Percentiles rank a stretch among this genome's conserved stretches.
These are phyloP conservation scores for Helobdella robusta DNA, from an alignment of 2,888 invertebrate species.

Conservation along the genomic window DNA sequence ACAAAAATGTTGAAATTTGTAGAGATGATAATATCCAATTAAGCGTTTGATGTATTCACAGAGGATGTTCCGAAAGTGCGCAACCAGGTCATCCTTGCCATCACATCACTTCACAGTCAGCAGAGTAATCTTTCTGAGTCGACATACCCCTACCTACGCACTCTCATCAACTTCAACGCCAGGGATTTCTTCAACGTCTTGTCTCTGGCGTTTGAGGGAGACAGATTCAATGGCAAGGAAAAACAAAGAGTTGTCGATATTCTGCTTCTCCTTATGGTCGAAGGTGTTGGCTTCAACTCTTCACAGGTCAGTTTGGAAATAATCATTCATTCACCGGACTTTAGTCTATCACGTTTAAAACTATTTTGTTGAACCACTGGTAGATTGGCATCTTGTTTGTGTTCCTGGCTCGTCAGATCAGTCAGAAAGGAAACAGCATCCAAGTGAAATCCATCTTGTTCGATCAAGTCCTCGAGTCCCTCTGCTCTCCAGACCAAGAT, in stretches of 20 bases:
- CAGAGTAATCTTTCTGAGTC: conserved; percentile 37
- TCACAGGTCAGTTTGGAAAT: conserved; percentile 10
- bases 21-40: not conserved
- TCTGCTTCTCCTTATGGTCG: conserved; percentile 63
- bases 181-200: conserved; percentile 76
- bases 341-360: not conserved
- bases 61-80: conserved; percentile 60
- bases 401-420: conserved; percentile 60
- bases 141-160: conserved; percentile 10
- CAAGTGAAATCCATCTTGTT: conserved; percentile 55
- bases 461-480: conserved; percentile 56
- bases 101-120: conserved; percentile 22
- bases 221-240: conserved; percentile 61
- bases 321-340: not conserved
- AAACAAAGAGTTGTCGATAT: conserved; percentile 70
- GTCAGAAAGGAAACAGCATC: conserved; percentile 49
- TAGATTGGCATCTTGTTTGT: conserved; percentile 60
- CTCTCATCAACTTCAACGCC: conserved; percentile 64
- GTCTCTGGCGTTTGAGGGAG: conserved; percentile 72
- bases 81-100: conserved; percentile 58
- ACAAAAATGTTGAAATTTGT: not conserved
- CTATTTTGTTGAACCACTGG: conserved; percentile 40
- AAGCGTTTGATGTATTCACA: conserved; percentile 62
- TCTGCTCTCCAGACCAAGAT: conserved; percentile 49
- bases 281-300: conserved; percentile 56